These are phyloP conservation scores for Coturnix japonica DNA, from an alignment of 2,113 vertebrate species.

Conservation along the genomic window DNA sequence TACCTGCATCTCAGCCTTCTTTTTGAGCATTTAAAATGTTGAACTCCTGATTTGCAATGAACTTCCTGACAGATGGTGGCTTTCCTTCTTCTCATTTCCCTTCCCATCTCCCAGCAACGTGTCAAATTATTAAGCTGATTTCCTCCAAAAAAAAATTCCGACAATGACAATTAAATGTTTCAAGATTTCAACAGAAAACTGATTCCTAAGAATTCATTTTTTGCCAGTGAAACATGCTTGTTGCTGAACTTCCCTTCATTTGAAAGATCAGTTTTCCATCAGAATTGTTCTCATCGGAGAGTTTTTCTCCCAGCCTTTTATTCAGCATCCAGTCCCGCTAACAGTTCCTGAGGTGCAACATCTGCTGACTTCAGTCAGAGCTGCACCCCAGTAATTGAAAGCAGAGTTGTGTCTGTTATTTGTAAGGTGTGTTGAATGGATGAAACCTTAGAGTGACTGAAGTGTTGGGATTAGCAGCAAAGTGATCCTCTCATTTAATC, in stretches of 20 bases:
- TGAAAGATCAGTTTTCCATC: constrained; percentile 36
- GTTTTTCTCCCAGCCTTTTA: constrained; percentile 31
- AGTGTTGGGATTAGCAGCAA: constrained; percentile 49
- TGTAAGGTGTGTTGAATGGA: constrained; percentile 50
- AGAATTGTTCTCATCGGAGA: constrained; percentile 10
- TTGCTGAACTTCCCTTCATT: background rate
- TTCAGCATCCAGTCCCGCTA: constrained; percentile 16
- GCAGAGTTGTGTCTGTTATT: constrained; percentile 55
- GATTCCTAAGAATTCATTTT: background rate
- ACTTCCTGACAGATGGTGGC: background rate
- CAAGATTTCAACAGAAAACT: background rate
- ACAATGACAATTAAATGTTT: background rate
- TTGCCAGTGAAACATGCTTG: background rate
- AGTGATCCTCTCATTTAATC: constrained; percentile 59
- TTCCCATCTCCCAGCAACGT: background rate
- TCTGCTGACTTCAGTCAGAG: constrained; percentile 64
- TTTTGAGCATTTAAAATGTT: background rate
- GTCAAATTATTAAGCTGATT: background rate
- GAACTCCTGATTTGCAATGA: background rate
- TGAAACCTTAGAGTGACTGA: constrained; percentile 26
- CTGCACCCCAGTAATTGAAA: constrained; percentile 69
- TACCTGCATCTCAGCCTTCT: background rate
- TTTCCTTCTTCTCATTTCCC: background rate
- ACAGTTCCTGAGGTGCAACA: constrained; percentile 58
- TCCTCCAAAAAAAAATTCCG: background rate